phyloP scores from a whole-genome alignment of 2,113 vertebrate species.

The Lampris incognitus region DNA sequence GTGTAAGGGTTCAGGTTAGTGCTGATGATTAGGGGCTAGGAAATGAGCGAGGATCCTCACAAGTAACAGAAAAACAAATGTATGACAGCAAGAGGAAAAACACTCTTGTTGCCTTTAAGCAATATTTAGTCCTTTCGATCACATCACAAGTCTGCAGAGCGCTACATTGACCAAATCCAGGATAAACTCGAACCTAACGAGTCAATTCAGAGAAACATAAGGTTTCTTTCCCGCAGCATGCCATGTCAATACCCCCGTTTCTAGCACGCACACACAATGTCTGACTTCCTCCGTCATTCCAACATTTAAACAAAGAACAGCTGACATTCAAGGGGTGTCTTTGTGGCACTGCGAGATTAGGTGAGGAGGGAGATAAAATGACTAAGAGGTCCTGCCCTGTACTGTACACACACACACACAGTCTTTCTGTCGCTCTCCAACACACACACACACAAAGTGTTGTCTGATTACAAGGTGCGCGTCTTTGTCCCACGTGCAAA shows the following conservation, averaged over 20 bases:
- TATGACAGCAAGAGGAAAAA: too few species aligned
- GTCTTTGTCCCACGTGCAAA: too few species aligned
- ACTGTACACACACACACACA: background rate
- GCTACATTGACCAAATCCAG: too few species aligned
- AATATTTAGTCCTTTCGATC: background rate
- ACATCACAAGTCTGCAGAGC: background rate
- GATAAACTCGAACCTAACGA: background rate
- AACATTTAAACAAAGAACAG: background rate
- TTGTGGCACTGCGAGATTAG: background rate
- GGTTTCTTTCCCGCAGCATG: background rate
- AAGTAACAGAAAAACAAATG: too few species aligned
- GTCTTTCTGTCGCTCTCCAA: too few species aligned
- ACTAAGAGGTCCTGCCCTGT: background rate
- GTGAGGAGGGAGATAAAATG: background rate
- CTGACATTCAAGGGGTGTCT: background rate
- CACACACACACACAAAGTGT: background rate
- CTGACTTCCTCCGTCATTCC: background rate
- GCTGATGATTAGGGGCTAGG: too few species aligned
- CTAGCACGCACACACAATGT: background rate
- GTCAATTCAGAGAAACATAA: background rate
- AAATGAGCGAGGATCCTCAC: too few species aligned
- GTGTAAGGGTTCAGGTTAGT: too few species aligned
- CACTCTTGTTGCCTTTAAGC: background rate
- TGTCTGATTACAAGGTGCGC: too few species aligned
- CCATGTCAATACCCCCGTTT: background rate